These are phyloP conservation scores for Aplocera efformata DNA, from an alignment of 2,888 invertebrate species.

Conservation along the genomic window DNA sequence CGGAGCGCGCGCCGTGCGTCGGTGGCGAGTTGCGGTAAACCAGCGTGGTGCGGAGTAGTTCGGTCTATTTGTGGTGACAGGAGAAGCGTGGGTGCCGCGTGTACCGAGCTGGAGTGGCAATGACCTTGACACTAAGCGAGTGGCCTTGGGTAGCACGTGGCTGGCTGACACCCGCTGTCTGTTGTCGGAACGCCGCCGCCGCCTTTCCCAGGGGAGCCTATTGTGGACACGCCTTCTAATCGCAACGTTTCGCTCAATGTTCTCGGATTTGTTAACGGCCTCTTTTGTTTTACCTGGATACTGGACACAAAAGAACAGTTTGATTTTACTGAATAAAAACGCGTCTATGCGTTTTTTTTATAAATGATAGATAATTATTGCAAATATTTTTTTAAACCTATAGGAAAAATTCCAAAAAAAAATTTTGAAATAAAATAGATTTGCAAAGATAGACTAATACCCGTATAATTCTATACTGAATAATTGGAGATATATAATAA, in stretches of 20 bases:
- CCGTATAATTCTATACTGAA: no score
- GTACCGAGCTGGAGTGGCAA: conserved; percentile 79
- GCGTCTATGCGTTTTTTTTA: no score
- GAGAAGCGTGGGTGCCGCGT: conserved; percentile 78
- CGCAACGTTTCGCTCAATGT: conserved; percentile 34
- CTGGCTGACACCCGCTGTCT: conserved; percentile 79
- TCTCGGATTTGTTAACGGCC: conserved; percentile 17
- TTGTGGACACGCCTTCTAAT: conserved; percentile 66
- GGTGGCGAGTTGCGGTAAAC: conserved; percentile 57
- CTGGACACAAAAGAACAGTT: no score
- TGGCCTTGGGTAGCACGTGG: conserved; percentile 81
- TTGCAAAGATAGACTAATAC: no score
- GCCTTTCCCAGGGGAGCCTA: conserved; percentile 79
- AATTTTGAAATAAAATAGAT: no score
- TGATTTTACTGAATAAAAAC: no score
- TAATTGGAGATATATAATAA: no score
- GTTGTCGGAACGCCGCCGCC: conserved; percentile 79
- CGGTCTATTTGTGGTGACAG: conserved; percentile 79
- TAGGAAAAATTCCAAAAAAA: no score
- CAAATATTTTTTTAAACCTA: no score
- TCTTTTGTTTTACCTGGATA: neutral
- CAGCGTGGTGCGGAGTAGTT: conserved; percentile 67
- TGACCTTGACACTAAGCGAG: conserved; percentile 81
- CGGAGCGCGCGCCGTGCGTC: conserved; percentile 33
- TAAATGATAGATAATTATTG: no score